Conservation (phyloP, 2,888 invertebrate genomes). For the Eupithecia subumbrata region DNA sequence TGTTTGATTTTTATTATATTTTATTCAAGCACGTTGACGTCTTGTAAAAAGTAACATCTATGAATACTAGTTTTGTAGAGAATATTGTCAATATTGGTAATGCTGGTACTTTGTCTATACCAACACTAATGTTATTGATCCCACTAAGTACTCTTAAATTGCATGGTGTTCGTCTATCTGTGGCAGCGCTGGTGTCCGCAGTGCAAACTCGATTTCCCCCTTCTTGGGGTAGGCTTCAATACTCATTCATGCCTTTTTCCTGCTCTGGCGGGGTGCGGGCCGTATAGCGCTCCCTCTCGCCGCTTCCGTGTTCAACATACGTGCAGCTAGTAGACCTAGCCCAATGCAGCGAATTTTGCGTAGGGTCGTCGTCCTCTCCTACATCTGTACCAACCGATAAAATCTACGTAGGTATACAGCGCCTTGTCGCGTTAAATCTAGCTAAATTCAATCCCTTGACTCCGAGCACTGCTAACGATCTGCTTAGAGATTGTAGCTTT, state of each 20-base stretch:
- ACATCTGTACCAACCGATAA: constrained; percentile 60
- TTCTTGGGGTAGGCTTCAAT: constrained; percentile 82
- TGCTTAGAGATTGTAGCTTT: constrained; percentile 42
- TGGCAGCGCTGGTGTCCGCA: constrained; percentile 75
- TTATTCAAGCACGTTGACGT: not conserved
- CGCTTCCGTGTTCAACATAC: constrained; percentile 79
- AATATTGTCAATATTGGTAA: not conserved
- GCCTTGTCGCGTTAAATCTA: constrained; percentile 57
- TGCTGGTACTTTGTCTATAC: not conserved
- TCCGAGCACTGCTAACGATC: constrained; percentile 32
- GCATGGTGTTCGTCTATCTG: constrained; percentile 69
- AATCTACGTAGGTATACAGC: constrained; percentile 44
- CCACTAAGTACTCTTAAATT: constrained; percentile 60
- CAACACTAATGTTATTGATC: constrained; percentile 66
- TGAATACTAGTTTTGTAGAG: not conserved
- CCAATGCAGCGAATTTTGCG: constrained; percentile 85
- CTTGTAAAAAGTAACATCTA: not conserved
- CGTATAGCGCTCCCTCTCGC: constrained; percentile 72
- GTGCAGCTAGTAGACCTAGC: constrained; percentile 83
- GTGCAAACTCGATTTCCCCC: constrained; percentile 82
- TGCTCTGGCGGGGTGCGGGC: constrained; percentile 64
- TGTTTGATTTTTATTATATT: not conserved
- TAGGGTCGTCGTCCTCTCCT: constrained; percentile 80
- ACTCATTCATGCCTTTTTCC: constrained; percentile 83
- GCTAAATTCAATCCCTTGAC: constrained; percentile 56